Evolutionary conservation across 2,797 vertebrate species (phyloP).

Genomic region (Oreochromis mossambicus): DNA sequence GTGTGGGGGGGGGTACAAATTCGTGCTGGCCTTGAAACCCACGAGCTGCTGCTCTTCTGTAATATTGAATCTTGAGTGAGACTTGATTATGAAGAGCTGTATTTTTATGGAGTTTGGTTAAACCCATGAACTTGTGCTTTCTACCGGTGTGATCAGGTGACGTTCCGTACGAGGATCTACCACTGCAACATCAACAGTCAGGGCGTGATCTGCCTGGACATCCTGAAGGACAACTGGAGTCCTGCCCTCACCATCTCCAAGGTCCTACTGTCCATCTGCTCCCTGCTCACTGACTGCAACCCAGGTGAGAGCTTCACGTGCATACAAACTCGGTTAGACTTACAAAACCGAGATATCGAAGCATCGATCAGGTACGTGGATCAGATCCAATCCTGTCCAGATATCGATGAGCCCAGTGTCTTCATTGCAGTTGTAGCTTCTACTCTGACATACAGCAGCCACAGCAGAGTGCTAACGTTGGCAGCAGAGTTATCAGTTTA

Average conservation of each 20-base stretch:
- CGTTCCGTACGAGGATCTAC: conserved; percentile 89
- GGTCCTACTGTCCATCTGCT: conserved; percentile 93
- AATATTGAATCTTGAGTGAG: background rate
- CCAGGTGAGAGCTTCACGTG: conserved; percentile 79
- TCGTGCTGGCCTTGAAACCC: background rate
- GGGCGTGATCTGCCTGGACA: conserved; percentile 89
- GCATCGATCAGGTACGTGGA: rapidly evolving
- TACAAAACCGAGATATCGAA: background rate
- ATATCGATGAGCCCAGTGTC: background rate
- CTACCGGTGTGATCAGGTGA: conserved; percentile 61
- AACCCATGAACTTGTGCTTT: background rate
- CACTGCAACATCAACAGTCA: conserved; percentile 94
- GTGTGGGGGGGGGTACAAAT: background rate
- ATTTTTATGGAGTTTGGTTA: background rate
- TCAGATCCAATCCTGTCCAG: background rate
- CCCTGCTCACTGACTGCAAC: conserved; percentile 94
- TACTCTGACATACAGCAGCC: background rate
- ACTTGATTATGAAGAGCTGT: background rate
- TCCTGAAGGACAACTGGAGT: conserved; percentile 86
- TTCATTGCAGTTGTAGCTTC: background rate
- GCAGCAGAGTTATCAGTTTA: background rate
- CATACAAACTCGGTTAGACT: background rate
- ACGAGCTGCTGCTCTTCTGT: background rate
- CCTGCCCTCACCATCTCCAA: conserved; percentile 93
- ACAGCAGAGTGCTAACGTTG: background rate